Base-by-base conservation (phyloP, 2,888 invertebrate genomes). In the Lepidonotus clava region DNA sequence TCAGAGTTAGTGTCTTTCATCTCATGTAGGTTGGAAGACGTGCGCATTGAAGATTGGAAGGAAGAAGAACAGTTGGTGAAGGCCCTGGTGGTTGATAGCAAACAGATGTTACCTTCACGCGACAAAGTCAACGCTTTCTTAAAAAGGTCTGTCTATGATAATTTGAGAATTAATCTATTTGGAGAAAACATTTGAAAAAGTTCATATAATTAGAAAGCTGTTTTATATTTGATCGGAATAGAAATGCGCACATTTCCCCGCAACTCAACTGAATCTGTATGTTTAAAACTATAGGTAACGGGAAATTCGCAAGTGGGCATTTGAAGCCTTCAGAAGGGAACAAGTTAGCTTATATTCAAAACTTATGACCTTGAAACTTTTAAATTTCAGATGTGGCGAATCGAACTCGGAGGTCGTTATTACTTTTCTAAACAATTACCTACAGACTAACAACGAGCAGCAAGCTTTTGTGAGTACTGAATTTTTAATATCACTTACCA, bases 81-180 rank as follows among this genome's bases (percentile, higher is more conserved):
- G 11, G 46, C 14, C 24, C 24, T 80, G 4, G 51, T 80, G 0
- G 41, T 46, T 8, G 28, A 32, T 28, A 32, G 28, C 18, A 21
- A 24, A 14, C 6, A 21, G 1, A 11, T 41, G 11, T 14, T 80
- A 1, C 80, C 80, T 1, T 41, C 80, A 18, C 41, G 80, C 1
- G 46, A 80, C 80, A 32, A 41, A 8, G 80, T 80, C 28, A 80
- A 80, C 80, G 18, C 41, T 1, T 80, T 80, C 34, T 11, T 80
- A 8, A 24, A 46, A 5, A 80, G 80, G 80, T 46, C n/a, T n/a
- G n/a, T n/a, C n/a, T n/a, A 46, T 46, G 46, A 11, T 46, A 11
- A 18, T 46, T 46, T 46, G 46, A 46, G 18, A 46, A 46, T 46
- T n/a, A n/a, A n/a, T n/a, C n/a, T n/a, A n/a, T n/a, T n/a, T n/a